Percentiles rank a stretch among this genome's conserved stretches.
Conservation (phyloP, 2,113 vertebrate species). For the Oxyruncus cristatus region DNA sequence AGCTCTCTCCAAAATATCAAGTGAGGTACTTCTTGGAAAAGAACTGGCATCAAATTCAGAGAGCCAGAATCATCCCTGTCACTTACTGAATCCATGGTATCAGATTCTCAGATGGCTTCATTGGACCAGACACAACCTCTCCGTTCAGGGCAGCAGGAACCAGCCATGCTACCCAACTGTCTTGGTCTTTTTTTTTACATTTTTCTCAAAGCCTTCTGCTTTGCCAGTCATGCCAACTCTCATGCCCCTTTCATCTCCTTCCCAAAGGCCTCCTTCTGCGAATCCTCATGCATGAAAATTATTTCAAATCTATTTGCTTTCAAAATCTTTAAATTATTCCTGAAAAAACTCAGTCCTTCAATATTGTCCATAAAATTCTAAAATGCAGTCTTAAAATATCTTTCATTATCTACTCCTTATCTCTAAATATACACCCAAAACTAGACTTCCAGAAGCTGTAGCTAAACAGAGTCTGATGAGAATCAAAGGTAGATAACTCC, state of each 20-base stretch:
- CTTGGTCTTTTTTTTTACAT: neutral
- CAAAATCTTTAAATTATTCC: neutral
- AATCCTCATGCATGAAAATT: neutral
- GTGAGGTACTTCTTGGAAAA: neutral
- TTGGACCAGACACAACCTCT: neutral
- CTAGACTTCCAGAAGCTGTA: neutral
- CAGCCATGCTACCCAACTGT: neutral
- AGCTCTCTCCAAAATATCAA: neutral
- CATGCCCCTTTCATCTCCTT: neutral
- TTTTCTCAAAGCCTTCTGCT: neutral
- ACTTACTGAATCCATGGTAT: neutral
- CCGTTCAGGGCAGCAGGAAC: neutral
- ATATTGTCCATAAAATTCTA: neutral
- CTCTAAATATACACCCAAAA: neutral
- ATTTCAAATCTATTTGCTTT: neutral
- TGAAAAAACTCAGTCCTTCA: neutral
- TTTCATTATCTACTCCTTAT: neutral
- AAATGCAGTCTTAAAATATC: neutral
- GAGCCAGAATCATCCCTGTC: neutral
- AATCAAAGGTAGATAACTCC: neutral
- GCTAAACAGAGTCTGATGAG: neutral
- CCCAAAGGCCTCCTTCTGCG: neutral
- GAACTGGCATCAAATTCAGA: neutral
- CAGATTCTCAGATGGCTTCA: neutral
- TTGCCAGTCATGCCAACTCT: neutral